Conservation (phyloP, 2,888 invertebrate genomes). For the Eupithecia inturbata region DNA sequence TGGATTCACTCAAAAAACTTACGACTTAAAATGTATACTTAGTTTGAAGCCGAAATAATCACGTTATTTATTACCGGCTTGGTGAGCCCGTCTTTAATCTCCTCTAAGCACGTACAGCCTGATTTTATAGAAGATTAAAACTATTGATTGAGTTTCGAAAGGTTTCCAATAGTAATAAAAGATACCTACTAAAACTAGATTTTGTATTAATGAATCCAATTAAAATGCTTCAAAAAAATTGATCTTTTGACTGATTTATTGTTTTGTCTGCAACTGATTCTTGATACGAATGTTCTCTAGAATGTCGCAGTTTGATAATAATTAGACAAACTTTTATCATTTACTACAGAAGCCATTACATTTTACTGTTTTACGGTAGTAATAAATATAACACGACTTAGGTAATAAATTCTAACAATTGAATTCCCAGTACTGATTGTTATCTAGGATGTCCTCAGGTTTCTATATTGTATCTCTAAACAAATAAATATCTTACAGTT, state of each 20-base stretch:
- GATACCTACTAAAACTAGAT: conserved; percentile 58
- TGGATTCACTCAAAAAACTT: conserved; percentile 68
- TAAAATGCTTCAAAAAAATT: conserved; percentile 1
- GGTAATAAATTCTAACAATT: conserved; percentile 32
- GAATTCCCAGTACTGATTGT: conserved; percentile 35
- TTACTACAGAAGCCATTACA: conserved; percentile 34
- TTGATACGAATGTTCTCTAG: conserved; percentile 15
- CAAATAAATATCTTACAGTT: background rate
- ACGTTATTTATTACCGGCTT: conserved; percentile 79
- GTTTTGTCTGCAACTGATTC: conserved; percentile 21
- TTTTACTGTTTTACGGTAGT: conserved; percentile 47
- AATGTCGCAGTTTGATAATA: conserved; percentile 31
- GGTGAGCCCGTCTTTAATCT: conserved; percentile 78
- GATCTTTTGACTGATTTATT: conserved; percentile 47
- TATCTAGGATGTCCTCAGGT: conserved; percentile 23
- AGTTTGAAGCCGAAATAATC: conserved; percentile 80
- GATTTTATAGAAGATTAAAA: conserved; percentile 80
- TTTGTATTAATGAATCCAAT: conserved; percentile 59
- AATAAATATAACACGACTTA: conserved; percentile 43
- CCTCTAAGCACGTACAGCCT: conserved; percentile 70
- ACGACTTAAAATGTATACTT: conserved; percentile 63
- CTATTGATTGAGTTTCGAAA: conserved; percentile 71
- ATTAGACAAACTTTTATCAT: conserved; percentile 38
- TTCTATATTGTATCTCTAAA: background rate
- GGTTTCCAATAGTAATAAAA: conserved; percentile 66